phyloP scores from a whole-genome alignment of 2,888 invertebrate species.

The Lochmaea crataegi region DNA sequence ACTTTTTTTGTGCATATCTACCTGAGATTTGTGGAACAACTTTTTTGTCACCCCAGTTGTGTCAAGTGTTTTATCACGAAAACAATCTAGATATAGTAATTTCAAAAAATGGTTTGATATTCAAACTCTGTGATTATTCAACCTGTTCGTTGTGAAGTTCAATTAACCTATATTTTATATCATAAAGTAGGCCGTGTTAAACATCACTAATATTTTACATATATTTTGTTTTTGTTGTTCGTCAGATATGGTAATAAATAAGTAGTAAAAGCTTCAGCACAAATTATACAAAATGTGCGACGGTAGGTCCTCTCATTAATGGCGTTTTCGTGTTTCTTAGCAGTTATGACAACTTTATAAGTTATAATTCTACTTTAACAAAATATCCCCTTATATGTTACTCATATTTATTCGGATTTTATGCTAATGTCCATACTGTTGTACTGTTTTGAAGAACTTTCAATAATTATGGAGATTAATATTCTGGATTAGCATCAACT shows the following conservation, averaged over 20 bases:
- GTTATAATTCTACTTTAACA: constrained; percentile 11
- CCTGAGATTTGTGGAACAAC: too few relatives aligned
- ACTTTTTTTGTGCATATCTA: too few relatives aligned
- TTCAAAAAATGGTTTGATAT: too few relatives aligned
- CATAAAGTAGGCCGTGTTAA: too few relatives aligned
- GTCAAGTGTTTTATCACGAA: too few relatives aligned
- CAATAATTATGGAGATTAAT: neutral
- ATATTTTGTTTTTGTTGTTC: neutral
- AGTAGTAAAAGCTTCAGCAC: neutral
- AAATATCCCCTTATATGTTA: neutral
- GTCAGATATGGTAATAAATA: neutral
- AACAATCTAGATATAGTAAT: too few relatives aligned
- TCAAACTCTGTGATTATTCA: too few relatives aligned
- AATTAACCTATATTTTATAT: too few relatives aligned
- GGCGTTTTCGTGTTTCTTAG: constrained; percentile 2
- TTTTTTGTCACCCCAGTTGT: too few relatives aligned
- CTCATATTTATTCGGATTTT: neutral
- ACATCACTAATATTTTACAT: too few relatives aligned
- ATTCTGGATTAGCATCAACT: neutral
- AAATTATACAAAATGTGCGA: constrained; percentile 6
- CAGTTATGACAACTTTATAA: constrained; percentile 14
- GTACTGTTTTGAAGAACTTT: neutral
- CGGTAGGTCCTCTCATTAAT: constrained; percentile 10
- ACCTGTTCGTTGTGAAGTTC: too few relatives aligned
- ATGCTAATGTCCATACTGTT: neutral